phyloP scores from a whole-genome alignment of 35 echinoderm and acorn worm genomes.

The Apostichopus parvimensis region DNA sequence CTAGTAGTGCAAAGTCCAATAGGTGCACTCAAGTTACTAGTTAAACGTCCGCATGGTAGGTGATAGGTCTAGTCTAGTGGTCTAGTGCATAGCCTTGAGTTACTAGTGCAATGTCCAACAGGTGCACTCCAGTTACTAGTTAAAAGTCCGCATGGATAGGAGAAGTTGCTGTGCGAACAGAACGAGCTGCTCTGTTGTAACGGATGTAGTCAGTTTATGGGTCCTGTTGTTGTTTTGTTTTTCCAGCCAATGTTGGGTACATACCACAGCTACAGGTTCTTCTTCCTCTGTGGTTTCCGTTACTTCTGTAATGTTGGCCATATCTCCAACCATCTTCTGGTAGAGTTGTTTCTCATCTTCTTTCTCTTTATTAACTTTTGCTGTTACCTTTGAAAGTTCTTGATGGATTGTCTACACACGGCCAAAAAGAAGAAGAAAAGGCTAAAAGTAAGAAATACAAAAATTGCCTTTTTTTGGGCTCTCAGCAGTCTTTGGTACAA shows the following conservation, averaged over 20 bases:
- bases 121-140: too few relatives aligned
- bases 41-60: too few relatives aligned
- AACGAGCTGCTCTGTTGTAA: not conserved
- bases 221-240: too few relatives aligned
- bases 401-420: slow-evolving; percentile 80
- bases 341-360: slow-evolving; percentile 73
- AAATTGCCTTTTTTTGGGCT: too few relatives aligned
- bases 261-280: not conserved
- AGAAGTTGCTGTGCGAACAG: too few relatives aligned
- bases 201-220: not conserved
- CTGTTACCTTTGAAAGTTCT: slow-evolving; percentile 81
- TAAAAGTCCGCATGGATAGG: too few relatives aligned
- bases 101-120: too few relatives aligned
- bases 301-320: slow-evolving; percentile 71
- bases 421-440: not conserved
- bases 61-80: too few relatives aligned
- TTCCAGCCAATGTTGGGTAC: not conserved
- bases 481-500: too few relatives aligned
- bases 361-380: slow-evolving; percentile 61
- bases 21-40: too few relatives aligned
- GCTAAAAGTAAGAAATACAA: not conserved
- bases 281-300: not conserved
- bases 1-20: too few relatives aligned
- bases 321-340: slow-evolving; percentile 93
- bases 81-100: too few relatives aligned